Conservation (phyloP, 2,797 vertebrate species). For the Sebastes variabilis region DNA sequence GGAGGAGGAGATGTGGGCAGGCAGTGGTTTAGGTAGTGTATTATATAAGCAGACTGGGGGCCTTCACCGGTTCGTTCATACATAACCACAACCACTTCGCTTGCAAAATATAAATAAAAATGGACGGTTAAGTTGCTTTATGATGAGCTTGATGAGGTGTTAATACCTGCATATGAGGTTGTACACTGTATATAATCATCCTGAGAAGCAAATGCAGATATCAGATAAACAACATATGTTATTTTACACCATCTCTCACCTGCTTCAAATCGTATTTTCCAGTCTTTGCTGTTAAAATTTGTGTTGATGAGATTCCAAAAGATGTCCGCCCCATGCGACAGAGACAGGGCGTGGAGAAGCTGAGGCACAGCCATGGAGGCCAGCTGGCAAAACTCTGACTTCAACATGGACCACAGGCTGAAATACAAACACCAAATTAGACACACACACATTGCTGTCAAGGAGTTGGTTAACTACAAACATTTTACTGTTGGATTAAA, state of each 20-base stretch:
- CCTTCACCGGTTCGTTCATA: slow-evolving; percentile 21
- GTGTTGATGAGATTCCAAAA: slow-evolving; percentile 98
- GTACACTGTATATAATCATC: background rate
- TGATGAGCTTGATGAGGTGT: background rate
- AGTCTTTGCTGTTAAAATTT: slow-evolving; percentile 98
- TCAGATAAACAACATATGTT: background rate
- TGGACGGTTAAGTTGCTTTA: background rate
- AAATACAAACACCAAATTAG: slow-evolving; percentile 30
- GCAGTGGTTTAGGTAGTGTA: slow-evolving; percentile 32
- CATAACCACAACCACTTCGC: background rate
- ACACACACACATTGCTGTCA: slow-evolving; percentile 1
- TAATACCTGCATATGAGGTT: background rate
- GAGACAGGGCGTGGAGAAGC: slow-evolving; percentile 94
- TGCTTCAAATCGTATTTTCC: slow-evolving; percentile 99
- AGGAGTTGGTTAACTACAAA: background rate
- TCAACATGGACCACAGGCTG: slow-evolving; percentile 97
- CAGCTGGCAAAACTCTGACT: slow-evolving; percentile 97
- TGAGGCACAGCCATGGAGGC: slow-evolving; percentile 96
- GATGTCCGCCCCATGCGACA: slow-evolving; percentile 96
- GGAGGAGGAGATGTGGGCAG: slow-evolving; percentile 38
- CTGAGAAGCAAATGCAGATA: background rate
- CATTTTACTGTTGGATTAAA: background rate
- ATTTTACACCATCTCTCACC: slow-evolving; percentile 77
- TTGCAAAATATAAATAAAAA: background rate
- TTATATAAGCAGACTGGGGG: slow-evolving; percentile 43